These are phyloP conservation scores for Lydus trimaculatus DNA, from an alignment of 2,888 invertebrate species.

Conservation along the genomic window DNA sequence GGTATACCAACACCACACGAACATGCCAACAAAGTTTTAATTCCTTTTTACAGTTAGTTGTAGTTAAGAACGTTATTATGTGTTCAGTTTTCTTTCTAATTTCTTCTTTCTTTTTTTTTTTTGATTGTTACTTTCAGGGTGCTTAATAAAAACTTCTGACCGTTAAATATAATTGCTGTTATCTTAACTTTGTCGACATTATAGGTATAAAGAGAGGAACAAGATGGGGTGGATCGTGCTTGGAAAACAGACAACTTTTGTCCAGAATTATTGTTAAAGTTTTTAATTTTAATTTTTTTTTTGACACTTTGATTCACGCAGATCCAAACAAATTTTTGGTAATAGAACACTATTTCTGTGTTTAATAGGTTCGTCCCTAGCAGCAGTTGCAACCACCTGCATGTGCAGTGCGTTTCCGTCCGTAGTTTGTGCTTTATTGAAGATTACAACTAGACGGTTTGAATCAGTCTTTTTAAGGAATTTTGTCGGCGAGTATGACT, in stretches of 20 bases:
- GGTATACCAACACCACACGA: not conserved
- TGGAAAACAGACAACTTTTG: not conserved
- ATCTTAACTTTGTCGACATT: conserved; percentile 17
- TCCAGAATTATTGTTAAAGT: not conserved
- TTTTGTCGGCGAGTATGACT: too few relatives aligned
- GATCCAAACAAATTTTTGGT: too few relatives aligned
- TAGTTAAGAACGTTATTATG: not conserved
- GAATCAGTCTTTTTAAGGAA: too few relatives aligned
- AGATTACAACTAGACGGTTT: too few relatives aligned
- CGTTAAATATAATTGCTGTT: conserved; percentile 30
- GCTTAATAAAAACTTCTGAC: conserved; percentile 17
- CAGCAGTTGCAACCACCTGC: not conserved
- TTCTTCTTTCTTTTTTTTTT: not conserved
- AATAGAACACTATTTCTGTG: too few relatives aligned
- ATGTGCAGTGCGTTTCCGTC: too few relatives aligned
- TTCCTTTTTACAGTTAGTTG: conserved; percentile 6
- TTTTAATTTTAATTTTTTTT: not conserved
- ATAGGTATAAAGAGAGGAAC: not conserved
- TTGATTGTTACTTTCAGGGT: not conserved
- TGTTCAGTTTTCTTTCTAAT: not conserved
- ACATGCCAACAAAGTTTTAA: not conserved
- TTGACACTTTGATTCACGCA: too few relatives aligned
- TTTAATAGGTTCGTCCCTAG: not conserved
- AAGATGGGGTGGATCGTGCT: not conserved
- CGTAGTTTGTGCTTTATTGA: too few relatives aligned